These are phyloP conservation scores for Macaca nemestrina DNA, from an alignment of 2,113 vertebrate genomes.

Conservation along the genomic window DNA sequence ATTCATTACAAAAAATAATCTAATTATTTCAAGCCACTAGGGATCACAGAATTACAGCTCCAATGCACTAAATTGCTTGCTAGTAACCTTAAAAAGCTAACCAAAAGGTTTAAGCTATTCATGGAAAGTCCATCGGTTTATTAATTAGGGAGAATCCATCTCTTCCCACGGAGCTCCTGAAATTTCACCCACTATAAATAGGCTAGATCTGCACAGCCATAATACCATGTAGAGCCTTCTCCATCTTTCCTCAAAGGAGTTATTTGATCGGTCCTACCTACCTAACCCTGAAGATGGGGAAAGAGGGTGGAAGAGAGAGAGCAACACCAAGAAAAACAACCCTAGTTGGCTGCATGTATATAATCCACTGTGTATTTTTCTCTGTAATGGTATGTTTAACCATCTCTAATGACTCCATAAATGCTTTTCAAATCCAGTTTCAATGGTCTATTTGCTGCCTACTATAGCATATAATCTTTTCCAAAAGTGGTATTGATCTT, in stretches of 20 bases:
- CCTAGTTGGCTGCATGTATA: neutral
- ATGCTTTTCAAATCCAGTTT: constrained; percentile 83
- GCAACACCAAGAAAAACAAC: neutral
- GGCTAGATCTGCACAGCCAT: neutral
- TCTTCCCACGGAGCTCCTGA: neutral
- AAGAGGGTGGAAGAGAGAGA: neutral
- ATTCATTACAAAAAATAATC: constrained; percentile 68
- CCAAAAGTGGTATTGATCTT: constrained; percentile 86
- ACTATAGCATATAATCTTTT: constrained; percentile 87
- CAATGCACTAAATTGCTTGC: constrained; percentile 27
- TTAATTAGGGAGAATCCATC: neutral
- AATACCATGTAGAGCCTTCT: neutral
- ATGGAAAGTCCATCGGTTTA: constrained; percentile 26
- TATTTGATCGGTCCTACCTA: neutral
- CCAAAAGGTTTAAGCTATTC: constrained; percentile 49
- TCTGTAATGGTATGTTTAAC: constrained; percentile 73
- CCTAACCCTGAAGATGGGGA: constrained; percentile 20
- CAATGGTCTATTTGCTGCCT: constrained; percentile 89
- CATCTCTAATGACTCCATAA: constrained; percentile 82
- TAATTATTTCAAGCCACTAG: constrained; percentile 67
- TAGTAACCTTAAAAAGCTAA: constrained; percentile 39
- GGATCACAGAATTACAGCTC: constrained; percentile 53
- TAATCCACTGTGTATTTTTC: constrained; percentile 47
- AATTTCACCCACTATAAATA: neutral
- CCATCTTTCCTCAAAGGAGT: neutral